These are phyloP conservation scores for Aselliscus stoliczkanus DNA, from an alignment of 2,797 vertebrate genomes.

Conservation along the genomic window DNA sequence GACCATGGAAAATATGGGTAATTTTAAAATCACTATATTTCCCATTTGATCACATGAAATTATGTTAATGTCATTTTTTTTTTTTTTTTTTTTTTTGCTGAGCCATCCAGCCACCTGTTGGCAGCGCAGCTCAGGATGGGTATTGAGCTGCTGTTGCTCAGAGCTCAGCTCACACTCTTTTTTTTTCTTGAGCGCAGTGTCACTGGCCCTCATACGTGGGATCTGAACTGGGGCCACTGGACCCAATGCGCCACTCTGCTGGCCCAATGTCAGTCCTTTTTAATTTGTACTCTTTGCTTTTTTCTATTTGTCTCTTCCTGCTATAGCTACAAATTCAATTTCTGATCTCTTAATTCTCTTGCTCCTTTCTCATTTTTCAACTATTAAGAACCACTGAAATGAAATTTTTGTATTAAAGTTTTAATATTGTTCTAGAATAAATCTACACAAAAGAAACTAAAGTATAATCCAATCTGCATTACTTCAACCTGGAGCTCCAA, in stretches of 20 bases:
- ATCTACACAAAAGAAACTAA: constrained; percentile 3
- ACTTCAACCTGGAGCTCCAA: not conserved
- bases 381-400: not conserved
- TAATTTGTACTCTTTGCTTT: not conserved
- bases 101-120: too few species aligned
- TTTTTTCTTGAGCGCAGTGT: too few species aligned
- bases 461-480: not conserved
- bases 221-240: too few species aligned
- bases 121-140: too few species aligned
- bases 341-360: constrained; percentile 15
- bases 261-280: not conserved
- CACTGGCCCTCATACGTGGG: too few species aligned
- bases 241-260: too few species aligned
- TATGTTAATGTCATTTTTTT: not conserved
- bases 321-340: not conserved
- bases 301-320: not conserved
- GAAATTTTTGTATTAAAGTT: constrained; percentile 26
- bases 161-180: too few species aligned
- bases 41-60: not conserved
- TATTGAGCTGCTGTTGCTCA: too few species aligned
- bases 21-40: constrained; percentile 23
- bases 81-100: too few species aligned
- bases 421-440: not conserved
- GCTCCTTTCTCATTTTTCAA: not conserved
- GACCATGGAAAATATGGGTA: not conserved